Evolutionary conservation across 2,797 vertebrate genomes (phyloP).

Genomic region (Dallia pectoralis): DNA sequence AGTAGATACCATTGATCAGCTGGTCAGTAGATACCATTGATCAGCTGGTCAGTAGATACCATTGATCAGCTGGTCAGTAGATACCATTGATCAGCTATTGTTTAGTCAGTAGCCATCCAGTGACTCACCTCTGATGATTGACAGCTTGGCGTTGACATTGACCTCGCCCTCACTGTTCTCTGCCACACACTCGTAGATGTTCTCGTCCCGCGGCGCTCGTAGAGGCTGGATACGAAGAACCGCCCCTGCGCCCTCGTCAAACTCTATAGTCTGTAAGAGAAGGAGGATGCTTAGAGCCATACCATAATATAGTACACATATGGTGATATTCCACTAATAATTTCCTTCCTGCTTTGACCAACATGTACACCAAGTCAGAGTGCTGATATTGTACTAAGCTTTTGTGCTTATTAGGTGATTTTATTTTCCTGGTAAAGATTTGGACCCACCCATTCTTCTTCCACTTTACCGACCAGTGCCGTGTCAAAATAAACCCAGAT

Average conservation of each 20-base stretch:
- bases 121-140: constrained; percentile 92
- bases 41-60: no score
- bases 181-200: constrained; percentile 93
- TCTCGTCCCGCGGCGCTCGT: constrained; percentile 92
- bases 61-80: no score
- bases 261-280: constrained; percentile 87
- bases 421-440: no score
- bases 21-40: no score
- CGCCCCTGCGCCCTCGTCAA: constrained; percentile 93
- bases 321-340: no score
- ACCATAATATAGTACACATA: not conserved
- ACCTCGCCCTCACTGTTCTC: constrained; percentile 89
- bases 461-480: no score
- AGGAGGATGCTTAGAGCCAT: not conserved
- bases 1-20: not conserved
- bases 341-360: not conserved
- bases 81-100: not conserved
- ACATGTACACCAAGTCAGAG: not conserved
- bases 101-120: not conserved
- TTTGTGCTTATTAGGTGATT: not conserved
- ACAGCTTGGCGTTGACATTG: constrained; percentile 91
- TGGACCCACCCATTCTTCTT: no score
- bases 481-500: no score
- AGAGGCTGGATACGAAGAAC: constrained; percentile 96
- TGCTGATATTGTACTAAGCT: not conserved